Evolutionary conservation across 2,797 vertebrate species (phyloP), one percentile per base, ranked within the genome.

Genomic region (Ambastaia sidthimunki): DNA sequence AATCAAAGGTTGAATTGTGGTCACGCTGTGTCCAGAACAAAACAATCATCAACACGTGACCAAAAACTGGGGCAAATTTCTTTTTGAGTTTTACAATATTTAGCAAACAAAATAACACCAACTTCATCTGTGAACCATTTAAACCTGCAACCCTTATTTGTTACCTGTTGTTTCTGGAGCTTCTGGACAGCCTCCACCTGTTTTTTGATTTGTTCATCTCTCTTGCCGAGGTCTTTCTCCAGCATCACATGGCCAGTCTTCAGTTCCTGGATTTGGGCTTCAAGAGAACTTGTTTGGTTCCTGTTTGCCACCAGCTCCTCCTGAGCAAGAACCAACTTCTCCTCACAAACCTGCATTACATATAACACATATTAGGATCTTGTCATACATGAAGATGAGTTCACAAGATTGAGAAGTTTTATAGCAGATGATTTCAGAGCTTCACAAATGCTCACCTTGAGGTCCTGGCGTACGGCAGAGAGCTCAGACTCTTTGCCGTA

Each of bases 401-500:
- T 28, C 4, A 28, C 2, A 28, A 28, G 28, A 28, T 28, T 28
- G 28, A 28, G 28, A 28, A 28, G 28, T 28, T 28, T 28, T 4
- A 28, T 28, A 28, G 28, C 28, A 28, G 28, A 28, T 28, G 28
- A n/a, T 47, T 73, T 28, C 37, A 23, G 18, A 47, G 6, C 21
- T 7, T 57, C n/a, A 25, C 10, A 57, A 28, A 82, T 69, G 80
- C 85, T 37, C 92, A 99, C 97, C 95, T 97, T 95, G 55, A 99
- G 94, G 87, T 99, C 98, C 88, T 98, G 96, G 41, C 94, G 95
- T 66, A 94, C 93, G 70, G 98, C 95, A 78, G 98, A 94, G 41
- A 96, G 93, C 87, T 99, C 97, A 0, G 97, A 98, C 80, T 98
- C 97, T 79, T 97, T 98, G 80, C 97, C 97, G 16, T 98, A 97